A percentile compares a stretch with the other conserved stretches of the same genome.
Evolutionary conservation across 1,140 invertebrate species (phyloP).

Genomic region (Trichonephila clavipes): DNA sequence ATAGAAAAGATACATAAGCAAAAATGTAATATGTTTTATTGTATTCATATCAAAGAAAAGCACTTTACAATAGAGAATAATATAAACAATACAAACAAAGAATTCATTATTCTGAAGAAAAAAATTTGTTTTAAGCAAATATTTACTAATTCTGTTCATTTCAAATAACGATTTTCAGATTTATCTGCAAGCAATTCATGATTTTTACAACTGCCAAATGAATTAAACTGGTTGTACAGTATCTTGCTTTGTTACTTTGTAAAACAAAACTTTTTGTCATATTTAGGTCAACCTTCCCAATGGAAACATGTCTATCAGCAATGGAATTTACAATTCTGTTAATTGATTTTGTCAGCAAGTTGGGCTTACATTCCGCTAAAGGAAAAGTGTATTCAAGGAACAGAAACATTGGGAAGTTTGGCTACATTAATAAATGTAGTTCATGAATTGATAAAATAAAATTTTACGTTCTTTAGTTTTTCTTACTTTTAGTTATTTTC

Average conservation of each 20-base stretch:
- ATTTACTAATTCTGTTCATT: background rate
- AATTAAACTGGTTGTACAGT: background rate
- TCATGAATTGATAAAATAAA: slow-evolving; percentile 33
- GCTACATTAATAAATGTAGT: slow-evolving; percentile 24
- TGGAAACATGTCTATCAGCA: background rate
- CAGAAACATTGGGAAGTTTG: background rate
- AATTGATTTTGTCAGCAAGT: background rate
- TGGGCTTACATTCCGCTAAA: slow-evolving; percentile 6
- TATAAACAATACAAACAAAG: background rate
- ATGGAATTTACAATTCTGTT: background rate
- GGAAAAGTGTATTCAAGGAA: background rate
- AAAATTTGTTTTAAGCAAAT: background rate
- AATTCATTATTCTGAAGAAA: background rate
- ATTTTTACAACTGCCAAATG: slow-evolving; percentile 46
- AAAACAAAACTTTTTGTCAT: background rate
- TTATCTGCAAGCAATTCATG: background rate
- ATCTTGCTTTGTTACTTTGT: background rate
- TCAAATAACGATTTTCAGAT: background rate
- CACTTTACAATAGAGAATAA: background rate
- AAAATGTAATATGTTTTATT: background rate
- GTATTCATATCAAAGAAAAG: background rate
- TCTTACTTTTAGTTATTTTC: background rate
- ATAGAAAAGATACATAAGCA: background rate
- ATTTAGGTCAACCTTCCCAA: background rate
- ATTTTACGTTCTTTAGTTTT: slow-evolving; percentile 41